Conservation (phyloP, 2,113 vertebrate genomes). For the Callionymus lyra region DNA sequence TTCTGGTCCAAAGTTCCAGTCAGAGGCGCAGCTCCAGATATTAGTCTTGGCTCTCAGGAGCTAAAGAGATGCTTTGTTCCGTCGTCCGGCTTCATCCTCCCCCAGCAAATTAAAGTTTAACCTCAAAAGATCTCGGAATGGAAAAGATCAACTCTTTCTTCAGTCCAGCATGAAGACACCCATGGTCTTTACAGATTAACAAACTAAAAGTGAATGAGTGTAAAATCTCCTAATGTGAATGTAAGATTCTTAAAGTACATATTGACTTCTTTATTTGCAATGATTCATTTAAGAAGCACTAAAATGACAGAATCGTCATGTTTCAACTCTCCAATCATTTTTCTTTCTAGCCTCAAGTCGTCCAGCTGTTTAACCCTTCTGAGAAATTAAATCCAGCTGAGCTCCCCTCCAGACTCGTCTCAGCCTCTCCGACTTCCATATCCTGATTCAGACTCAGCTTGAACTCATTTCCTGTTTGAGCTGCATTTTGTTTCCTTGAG, state of each 20-base stretch:
- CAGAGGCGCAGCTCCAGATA: slow-evolving; percentile 12
- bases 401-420: slow-evolving; percentile 21
- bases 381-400: slow-evolving; percentile 32
- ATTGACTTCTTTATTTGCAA: no score
- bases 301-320: no score
- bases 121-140: slow-evolving; percentile 56
- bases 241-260: no score
- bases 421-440: slow-evolving; percentile 24
- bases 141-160: slow-evolving; percentile 52
- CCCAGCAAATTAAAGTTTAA: slow-evolving; percentile 62
- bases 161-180: slow-evolving; percentile 53
- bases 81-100: slow-evolving; percentile 51
- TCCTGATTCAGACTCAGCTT: slow-evolving; percentile 15
- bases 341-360: slow-evolving; percentile 20
- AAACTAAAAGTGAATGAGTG: no score
- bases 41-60: slow-evolving; percentile 42
- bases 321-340: no score
- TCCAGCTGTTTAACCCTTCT: slow-evolving; percentile 4
- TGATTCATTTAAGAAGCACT: no score
- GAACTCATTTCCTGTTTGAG: slow-evolving; percentile 35
- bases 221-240: no score
- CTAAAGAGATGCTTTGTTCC: slow-evolving; percentile 59
- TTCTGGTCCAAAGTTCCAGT: slow-evolving; percentile 25
- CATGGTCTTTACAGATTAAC: slow-evolving; percentile 10
- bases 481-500: slow-evolving; percentile 14